These are phyloP conservation scores for Cheumatopsyche charites DNA, from an alignment of 1,140 invertebrate genomes.

Conservation along the genomic window DNA sequence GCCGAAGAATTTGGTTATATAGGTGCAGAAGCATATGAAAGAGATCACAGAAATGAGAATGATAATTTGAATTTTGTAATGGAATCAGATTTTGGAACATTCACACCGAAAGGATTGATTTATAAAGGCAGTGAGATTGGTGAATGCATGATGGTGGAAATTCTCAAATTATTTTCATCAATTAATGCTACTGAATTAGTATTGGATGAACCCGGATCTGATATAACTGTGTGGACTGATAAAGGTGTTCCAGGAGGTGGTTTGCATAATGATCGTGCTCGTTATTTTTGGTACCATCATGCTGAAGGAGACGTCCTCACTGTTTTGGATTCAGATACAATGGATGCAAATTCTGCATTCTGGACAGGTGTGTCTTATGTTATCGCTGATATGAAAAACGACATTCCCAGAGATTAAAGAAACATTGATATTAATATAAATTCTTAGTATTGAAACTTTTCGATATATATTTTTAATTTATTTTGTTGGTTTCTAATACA, in stretches of 20 bases:
- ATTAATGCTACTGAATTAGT: constrained; percentile 47
- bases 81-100: constrained; percentile 80
- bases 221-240: constrained; percentile 65
- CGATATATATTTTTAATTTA: constrained; percentile 59
- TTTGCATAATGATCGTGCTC: constrained; percentile 66
- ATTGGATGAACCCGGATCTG: constrained; percentile 60
- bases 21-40: constrained; percentile 66
- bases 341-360: constrained; percentile 72
- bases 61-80: constrained; percentile 63
- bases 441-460: constrained; percentile 64
- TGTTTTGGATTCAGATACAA: constrained; percentile 65
- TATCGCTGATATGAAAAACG: constrained; percentile 68
- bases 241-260: constrained; percentile 68
- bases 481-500: background rate
- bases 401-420: constrained; percentile 63
- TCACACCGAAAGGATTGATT: constrained; percentile 68
- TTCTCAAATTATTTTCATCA: constrained; percentile 58
- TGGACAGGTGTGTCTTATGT: constrained; percentile 73
- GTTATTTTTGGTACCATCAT: constrained; percentile 82
- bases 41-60: constrained; percentile 57
- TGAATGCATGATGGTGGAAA: constrained; percentile 65
- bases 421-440: constrained; percentile 60
- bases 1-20: constrained; percentile 72
- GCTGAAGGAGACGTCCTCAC: constrained; percentile 73
- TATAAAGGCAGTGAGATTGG: constrained; percentile 62